A percentile compares a stretch with the other conserved stretches of the same genome.
These are phyloP conservation scores for Pipa parva DNA, from an alignment of 2,113 vertebrate genomes.

Conservation along the genomic window DNA sequence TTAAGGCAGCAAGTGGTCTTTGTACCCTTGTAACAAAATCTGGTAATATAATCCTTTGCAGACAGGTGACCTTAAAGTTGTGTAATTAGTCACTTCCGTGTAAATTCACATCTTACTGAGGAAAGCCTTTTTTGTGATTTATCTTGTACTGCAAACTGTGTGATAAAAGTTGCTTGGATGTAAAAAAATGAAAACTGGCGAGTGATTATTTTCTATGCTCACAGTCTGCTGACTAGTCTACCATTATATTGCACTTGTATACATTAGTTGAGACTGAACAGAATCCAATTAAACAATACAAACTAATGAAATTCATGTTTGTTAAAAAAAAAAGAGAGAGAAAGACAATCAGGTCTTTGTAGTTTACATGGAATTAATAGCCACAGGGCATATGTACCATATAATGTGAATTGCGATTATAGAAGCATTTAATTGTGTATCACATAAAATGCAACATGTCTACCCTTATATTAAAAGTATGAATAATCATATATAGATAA, in stretches of 20 bases:
- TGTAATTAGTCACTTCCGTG: slow-evolving; percentile 54
- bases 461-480: slow-evolving; percentile 46
- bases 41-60: slow-evolving; percentile 56
- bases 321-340: too few species aligned
- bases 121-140: slow-evolving; percentile 41
- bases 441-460: neutral
- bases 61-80: slow-evolving; percentile 62
- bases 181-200: neutral
- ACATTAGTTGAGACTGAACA: slow-evolving; percentile 31
- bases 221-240: slow-evolving; percentile 1
- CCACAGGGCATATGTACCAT: slow-evolving; percentile 30
- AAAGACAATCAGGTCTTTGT: slow-evolving; percentile 32
- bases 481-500: slow-evolving; percentile 53
- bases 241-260: slow-evolving; percentile 30
- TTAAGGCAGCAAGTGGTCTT: slow-evolving; percentile 45
- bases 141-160: slow-evolving; percentile 28
- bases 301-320: slow-evolving; percentile 34
- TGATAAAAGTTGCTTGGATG: slow-evolving; percentile 26
- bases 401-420: too few species aligned
- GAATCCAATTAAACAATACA: slow-evolving; percentile 36
- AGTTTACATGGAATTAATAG: slow-evolving; percentile 7
- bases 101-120: slow-evolving; percentile 51
- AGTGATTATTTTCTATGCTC: slow-evolving; percentile 7
- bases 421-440: neutral
- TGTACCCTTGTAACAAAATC: slow-evolving; percentile 48